These are phyloP conservation scores for Drosophila tsacasi DNA, from an alignment of 1,140 invertebrate genomes.

Conservation along the genomic window DNA sequence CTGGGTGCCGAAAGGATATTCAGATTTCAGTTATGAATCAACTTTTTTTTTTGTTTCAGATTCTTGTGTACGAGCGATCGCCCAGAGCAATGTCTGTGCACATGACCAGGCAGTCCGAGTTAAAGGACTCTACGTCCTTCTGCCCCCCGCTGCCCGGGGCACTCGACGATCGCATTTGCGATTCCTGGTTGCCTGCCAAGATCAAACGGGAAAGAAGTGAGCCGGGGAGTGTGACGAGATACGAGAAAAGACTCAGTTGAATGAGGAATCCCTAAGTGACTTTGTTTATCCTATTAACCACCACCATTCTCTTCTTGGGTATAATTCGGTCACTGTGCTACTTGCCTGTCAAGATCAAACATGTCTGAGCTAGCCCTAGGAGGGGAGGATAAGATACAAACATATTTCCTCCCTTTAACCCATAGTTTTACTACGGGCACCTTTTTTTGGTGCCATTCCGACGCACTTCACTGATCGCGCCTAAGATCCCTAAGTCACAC, in stretches of 20 bases:
- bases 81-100: conserved; percentile 67
- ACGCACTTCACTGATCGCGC: background rate
- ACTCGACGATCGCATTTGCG: conserved; percentile 14
- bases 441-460: background rate
- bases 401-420: background rate
- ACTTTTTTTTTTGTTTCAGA: background rate
- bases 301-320: background rate
- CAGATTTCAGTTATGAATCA: background rate
- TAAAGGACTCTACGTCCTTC: conserved; percentile 57
- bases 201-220: conserved; percentile 14
- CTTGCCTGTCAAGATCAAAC: background rate
- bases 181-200: conserved; percentile 42
- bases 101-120: conserved; percentile 71
- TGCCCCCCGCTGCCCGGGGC: conserved; percentile 20
- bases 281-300: background rate
- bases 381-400: background rate
- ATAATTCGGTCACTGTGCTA: background rate
- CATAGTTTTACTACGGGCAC: background rate
- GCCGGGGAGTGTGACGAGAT: conserved; percentile 4
- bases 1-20: conserved; percentile 24
- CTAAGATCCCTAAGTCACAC: background rate
- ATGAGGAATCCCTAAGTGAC: background rate
- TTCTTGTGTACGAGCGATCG: conserved; percentile 52
- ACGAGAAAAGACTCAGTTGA: background rate
- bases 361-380: background rate